Percentiles rank a stretch among this genome's conserved stretches.
phyloP scores from a whole-genome alignment of 2,888 invertebrate genomes.

The Amphipoea oculea region DNA sequence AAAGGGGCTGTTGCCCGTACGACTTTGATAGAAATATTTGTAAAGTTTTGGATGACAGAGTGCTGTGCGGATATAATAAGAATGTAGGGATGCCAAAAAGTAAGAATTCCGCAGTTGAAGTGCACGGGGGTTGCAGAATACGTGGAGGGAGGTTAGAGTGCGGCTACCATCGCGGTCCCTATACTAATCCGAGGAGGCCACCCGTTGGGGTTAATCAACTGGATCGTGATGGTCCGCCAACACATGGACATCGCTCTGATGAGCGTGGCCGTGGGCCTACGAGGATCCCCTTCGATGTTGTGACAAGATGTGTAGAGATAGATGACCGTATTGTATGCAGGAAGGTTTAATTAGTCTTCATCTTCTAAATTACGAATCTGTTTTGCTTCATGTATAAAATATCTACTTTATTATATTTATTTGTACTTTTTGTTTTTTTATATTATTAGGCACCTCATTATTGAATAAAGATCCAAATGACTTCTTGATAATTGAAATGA shows the following conservation, averaged over 20 bases:
- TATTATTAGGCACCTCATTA: neutral
- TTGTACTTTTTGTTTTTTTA: neutral
- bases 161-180: conserved; percentile 79
- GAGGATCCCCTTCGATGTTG: neutral
- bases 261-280: conserved; percentile 14
- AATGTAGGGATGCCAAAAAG: conserved; percentile 75
- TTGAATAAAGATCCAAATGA: conserved; percentile 22
- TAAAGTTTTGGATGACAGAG: conserved; percentile 76
- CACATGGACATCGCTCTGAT: too few relatives aligned
- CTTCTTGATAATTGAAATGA: neutral
- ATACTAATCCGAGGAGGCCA: conserved; percentile 66
- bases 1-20: conserved; percentile 53
- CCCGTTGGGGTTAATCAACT: conserved; percentile 44
- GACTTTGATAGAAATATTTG: conserved; percentile 79
- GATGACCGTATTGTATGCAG: conserved; percentile 48
- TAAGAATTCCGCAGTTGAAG: conserved; percentile 55
- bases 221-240: neutral
- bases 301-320: conserved; percentile 47
- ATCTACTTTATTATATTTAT: conserved; percentile 5
- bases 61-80: conserved; percentile 82
- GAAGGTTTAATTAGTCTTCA: neutral
- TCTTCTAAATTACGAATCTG: neutral
- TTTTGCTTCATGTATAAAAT: conserved; percentile 8
- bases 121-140: conserved; percentile 77
- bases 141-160: conserved; percentile 82